Base-by-base conservation (phyloP, 2,113 vertebrate genomes). In the Elanus axillaris region DNA sequence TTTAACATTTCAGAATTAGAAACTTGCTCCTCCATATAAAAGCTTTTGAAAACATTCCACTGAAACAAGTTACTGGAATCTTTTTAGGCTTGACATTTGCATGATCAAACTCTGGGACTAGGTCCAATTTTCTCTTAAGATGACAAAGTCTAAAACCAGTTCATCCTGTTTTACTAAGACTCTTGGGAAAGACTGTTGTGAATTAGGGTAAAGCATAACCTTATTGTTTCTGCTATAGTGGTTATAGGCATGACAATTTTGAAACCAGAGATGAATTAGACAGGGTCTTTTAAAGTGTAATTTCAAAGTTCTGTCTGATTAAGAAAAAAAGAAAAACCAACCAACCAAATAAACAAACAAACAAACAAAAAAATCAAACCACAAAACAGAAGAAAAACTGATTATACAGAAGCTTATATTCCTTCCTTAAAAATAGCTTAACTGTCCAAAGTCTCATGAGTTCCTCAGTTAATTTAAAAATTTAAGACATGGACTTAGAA, bases 361-460 rank as follows among this genome's bases (percentile, higher is more conserved):
- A n/a, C n/a, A n/a, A n/a, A n/a, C n/a, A n/a, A n/a, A n/a, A n/a
- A n/a, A n/a, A n/a, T n/a, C n/a, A n/a, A n/a, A n/a, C n/a, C n/a
- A n/a, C n/a, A n/a, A n/a, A n/a, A n/a, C n/a, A n/a, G 2, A 31
- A 36, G 2, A 10, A 60, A 62, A 6, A 4, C 22, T 6, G 16
- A 6, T 62, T 67, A 25, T 11, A 11, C 31, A 60, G 56, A 60
- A 31, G 2, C 0, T 79, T 87, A 15, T 45, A 48, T 60, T 76
- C 5, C 23, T 53, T 43, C 13, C 31, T 64, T 88, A 55, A 67
- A 66, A 34, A 15, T 43, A 76, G 13, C 26, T 76, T 55, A 40
- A 27, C 12, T 73, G 6, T 73, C 18, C 14, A 52, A 71, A 76
- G 13, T 62, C 22, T 84, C 7, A 56, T 17, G 25, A 87, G 19